Evolutionary conservation across 2,888 invertebrate species (phyloP), one percentile per base, ranked within the genome.

Genomic region (Bellardia bayeri): DNA sequence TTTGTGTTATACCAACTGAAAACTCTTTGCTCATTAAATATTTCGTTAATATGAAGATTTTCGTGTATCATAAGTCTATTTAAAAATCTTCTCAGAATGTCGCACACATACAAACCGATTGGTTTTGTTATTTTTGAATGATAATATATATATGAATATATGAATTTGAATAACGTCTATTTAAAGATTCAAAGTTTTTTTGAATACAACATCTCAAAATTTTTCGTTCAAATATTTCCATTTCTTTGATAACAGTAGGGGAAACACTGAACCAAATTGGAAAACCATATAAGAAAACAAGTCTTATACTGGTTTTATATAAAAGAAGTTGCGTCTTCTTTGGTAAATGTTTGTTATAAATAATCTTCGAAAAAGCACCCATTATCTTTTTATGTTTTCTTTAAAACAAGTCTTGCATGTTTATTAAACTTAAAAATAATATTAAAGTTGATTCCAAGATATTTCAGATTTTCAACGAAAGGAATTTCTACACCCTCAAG

Each of bases 171-270:
- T 37, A 63, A 33, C 76, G 61, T 51, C 13, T 37, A 49, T 49
- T 37, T n/a, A 30, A 63, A 13, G 30, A 64, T 16, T 23, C 56
- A 13, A 51, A 51, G 5, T n/a, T 51, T 51, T 23, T 56, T 8
- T 56, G 23, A 23, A 7, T 56, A 23, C 23, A 56, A 56, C 13
- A 23, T 56, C 16, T 56, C 8, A 56, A 56, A 58, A n/a, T 9
- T 61, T 37, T n/a, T n/a, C n/a, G n/a, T 42, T 63, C 61, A 58
- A 75, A 75, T n/a, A 63, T 61, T 13, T 63, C 64, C 13, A 76
- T 49, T 64, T 76, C 76, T 51, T 45, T 64, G 13, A 63, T 33
- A 23, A 64, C 37, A 8, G 42, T 49, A 11, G 64, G 64, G 14
- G 76, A 45, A 13, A 64, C 16, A 13, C 8, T 49, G 30, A 76